Evolutionary conservation across 2,888 invertebrate species (phyloP).

Genomic region (Catocala sponsa): DNA sequence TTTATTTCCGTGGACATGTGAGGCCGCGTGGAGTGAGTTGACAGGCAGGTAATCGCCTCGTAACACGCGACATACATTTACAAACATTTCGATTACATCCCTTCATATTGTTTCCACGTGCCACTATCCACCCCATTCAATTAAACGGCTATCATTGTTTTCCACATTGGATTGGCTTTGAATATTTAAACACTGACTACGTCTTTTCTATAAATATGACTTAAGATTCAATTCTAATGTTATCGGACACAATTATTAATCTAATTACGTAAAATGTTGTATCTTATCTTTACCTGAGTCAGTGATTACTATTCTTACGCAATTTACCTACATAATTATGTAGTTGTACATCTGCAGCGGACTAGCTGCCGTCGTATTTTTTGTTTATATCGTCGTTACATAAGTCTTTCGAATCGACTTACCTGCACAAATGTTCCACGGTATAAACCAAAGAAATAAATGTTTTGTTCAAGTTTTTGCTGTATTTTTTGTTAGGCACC

Average conservation of each 20-base stretch:
- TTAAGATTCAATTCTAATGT: neutral
- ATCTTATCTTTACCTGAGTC: slow-evolving; percentile 5
- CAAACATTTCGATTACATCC: slow-evolving; percentile 84
- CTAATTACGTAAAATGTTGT: slow-evolving; percentile 3
- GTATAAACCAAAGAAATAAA: slow-evolving; percentile 50
- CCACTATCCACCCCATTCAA: slow-evolving; percentile 71
- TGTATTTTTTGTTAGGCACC: slow-evolving; percentile 54
- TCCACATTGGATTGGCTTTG: slow-evolving; percentile 34
- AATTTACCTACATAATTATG: neutral
- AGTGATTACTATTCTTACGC: neutral
- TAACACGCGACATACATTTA: slow-evolving; percentile 82
- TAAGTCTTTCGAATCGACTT: slow-evolving; percentile 37
- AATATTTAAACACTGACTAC: slow-evolving; percentile 24
- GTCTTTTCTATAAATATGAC: slow-evolving; percentile 1
- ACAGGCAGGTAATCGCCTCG: slow-evolving; percentile 70
- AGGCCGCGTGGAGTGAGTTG: slow-evolving; percentile 50
- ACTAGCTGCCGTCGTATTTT: slow-evolving; percentile 17
- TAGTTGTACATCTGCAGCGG: slow-evolving; percentile 10
- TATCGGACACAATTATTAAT: slow-evolving; percentile 6
- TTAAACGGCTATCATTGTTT: slow-evolving; percentile 55
- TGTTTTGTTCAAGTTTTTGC: slow-evolving; percentile 61
- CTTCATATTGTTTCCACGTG: slow-evolving; percentile 78
- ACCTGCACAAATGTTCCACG: slow-evolving; percentile 47
- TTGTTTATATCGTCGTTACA: slow-evolving; percentile 31
- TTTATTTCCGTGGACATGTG: slow-evolving; percentile 53